Conservation (phyloP, 2,797 vertebrate species). For the Chaetophractus vellerosus region DNA sequence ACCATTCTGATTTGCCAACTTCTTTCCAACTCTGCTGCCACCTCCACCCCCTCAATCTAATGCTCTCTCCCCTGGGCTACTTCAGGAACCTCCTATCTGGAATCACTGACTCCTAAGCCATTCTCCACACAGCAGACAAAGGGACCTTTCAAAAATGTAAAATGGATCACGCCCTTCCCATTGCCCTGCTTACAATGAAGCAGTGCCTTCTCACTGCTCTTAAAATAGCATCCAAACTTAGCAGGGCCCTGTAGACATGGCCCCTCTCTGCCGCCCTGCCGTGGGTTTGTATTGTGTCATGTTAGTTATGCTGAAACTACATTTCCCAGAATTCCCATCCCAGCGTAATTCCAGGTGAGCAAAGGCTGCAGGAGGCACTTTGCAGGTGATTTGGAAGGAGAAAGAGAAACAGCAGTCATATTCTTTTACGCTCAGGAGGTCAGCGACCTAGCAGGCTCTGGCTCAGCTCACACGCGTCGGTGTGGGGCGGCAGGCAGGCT, state of each 20-base stretch:
- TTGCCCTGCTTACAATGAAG: background rate
- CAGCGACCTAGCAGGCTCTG: background rate
- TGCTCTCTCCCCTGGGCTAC: background rate
- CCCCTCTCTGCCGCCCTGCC: background rate
- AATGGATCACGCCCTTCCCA: background rate
- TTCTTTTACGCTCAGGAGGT: background rate
- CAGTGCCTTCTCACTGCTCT: background rate
- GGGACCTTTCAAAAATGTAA: background rate
- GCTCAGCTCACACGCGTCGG: too few species aligned
- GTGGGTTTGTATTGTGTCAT: background rate
- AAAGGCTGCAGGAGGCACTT: background rate
- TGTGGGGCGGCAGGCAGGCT: background rate
- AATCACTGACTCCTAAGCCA: background rate
- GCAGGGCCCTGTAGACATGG: background rate
- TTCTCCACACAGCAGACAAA: background rate
- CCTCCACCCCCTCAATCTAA: background rate
- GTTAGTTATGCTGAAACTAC: background rate
- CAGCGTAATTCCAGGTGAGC: background rate
- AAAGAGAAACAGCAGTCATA: accelerated
- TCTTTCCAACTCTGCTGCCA: background rate
- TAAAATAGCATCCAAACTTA: background rate
- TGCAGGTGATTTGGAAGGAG: background rate
- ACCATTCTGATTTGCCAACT: background rate
- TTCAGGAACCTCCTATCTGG: background rate
- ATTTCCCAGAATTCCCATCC: background rate